Base-by-base conservation (phyloP, 2,797 vertebrate species). In the Agapornis canus region DNA sequence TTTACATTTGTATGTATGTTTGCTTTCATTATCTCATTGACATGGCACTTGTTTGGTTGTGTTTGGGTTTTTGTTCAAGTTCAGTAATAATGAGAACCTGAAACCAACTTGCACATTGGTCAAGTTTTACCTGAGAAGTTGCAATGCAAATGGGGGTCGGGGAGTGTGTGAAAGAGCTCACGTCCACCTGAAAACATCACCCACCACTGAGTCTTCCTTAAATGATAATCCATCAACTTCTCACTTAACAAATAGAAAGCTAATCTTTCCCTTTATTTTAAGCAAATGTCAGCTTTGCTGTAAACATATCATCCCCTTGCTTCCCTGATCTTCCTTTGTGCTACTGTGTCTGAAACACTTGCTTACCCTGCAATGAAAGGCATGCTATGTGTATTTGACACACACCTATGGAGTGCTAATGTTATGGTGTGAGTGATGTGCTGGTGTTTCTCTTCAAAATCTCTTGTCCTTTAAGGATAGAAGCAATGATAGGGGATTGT, bases 251-350 rank as follows among this genome's bases (percentile, higher is more conserved):
- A 60, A 68, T 49, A 59, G 23, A n/a, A 56, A 82, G 27, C 3
- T 52, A 78, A 25, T 2, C 23, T 39, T 79, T 42, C 10, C 13
- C n/a, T 9, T 59, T 23, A 14, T n/a, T 39, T 56, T 21, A 39
- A 68, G 31, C 19, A 70, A 10, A 4, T 51, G 20, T 35, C 26
- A 39, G 6, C 14, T 68, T 63, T 64, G 21, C 40, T 77, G 40
- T 75, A 10, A 6, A 0, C 4, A 1, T 11, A 21, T n/a, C 16
- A 6, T 47, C 5, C 2, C 18, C 5, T 60, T 16, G 7, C 16
- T 61, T 66, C 32, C 21, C 43, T 31, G 42, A 19, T 77, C 3
- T 61, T 61, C 6, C 39, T 70, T 45, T 49, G 27, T 35, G 26
- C 13, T 11, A 0, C n/a, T 71, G 2, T 5, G 27, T 26, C 56